These are phyloP conservation scores for Hipparchia semele DNA, from an alignment of 2,888 invertebrate species.

Conservation along the genomic window DNA sequence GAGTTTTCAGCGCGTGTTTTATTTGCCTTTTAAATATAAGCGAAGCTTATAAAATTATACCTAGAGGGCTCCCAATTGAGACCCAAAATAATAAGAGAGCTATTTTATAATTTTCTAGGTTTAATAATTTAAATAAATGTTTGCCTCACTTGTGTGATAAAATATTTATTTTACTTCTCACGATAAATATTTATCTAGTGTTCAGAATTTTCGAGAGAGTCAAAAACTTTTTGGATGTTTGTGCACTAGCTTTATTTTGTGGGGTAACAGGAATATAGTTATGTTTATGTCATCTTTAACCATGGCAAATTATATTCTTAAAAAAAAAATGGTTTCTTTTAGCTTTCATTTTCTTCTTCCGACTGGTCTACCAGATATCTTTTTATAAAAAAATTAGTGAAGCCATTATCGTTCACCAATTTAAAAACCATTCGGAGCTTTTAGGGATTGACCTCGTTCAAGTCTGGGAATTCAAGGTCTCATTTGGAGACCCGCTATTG, in stretches of 20 bases:
- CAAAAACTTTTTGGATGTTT: background rate
- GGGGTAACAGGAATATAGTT: no score
- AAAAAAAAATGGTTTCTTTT: no score
- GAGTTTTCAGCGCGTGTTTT: constrained; percentile 59
- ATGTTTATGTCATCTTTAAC: no score
- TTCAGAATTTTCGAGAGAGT: background rate
- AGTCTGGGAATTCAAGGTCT: constrained; percentile 50
- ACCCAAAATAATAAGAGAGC: background rate
- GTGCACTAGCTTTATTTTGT: no score
- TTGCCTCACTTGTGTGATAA: background rate
- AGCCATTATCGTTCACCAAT: constrained; percentile 19
- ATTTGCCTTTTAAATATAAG: constrained; percentile 22
- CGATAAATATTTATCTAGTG: no score
- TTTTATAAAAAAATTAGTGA: background rate
- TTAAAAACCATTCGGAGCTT: constrained; percentile 33
- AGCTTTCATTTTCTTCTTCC: background rate
- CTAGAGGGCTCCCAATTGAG: background rate
- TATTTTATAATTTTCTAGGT: no score
- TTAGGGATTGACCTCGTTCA: constrained; percentile 46
- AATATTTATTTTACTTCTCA: no score
- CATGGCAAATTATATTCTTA: no score
- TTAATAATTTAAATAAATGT: no score
- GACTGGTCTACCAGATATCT: background rate
- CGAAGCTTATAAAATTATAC: constrained; percentile 11
- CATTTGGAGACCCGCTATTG: constrained; percentile 49